phyloP scores from a whole-genome alignment of 1,140 invertebrate genomes.

The Drosophila triauraria region DNA sequence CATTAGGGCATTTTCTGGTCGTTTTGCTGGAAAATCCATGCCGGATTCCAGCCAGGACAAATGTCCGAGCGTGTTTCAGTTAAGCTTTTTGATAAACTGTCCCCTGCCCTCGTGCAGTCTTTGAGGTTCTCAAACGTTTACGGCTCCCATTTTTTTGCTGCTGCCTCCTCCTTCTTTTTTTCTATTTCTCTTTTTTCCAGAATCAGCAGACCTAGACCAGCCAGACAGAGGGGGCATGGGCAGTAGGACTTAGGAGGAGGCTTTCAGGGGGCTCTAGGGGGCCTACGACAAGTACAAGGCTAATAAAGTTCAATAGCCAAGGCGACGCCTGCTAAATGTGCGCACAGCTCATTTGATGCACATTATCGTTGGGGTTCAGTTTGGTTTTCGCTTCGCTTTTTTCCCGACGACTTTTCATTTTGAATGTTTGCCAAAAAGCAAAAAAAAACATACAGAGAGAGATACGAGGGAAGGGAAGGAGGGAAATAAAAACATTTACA shows the following conservation, averaged over 20 bases:
- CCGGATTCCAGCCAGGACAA: conserved; percentile 34
- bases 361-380: conserved; percentile 74
- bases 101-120: conserved; percentile 35
- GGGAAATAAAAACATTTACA: conserved; percentile 79
- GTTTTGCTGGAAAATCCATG: conserved; percentile 27
- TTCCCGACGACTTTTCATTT: conserved; percentile 54
- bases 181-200: conserved; percentile 5
- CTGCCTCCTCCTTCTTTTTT: conserved; percentile 3
- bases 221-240: conserved; percentile 15
- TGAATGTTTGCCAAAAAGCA: conserved; percentile 68
- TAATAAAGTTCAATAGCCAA: conserved; percentile 83
- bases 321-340: conserved; percentile 79
- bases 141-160: conserved; percentile 43
- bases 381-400: conserved; percentile 44
- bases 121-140: conserved; percentile 51
- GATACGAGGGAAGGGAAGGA: neutral
- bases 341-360: conserved; percentile 82
- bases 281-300: conserved; percentile 51
- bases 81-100: conserved; percentile 81
- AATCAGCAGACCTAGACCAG: conserved; percentile 47
- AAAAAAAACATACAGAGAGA: neutral
- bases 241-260: neutral
- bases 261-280: neutral
- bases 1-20: conserved; percentile 30
- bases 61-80: conserved; percentile 63